Evolutionary conservation across 2,113 vertebrate genomes (phyloP), one percentile per base, ranked within the genome.

Genomic region (Gymnobelideus leadbeateri): DNA sequence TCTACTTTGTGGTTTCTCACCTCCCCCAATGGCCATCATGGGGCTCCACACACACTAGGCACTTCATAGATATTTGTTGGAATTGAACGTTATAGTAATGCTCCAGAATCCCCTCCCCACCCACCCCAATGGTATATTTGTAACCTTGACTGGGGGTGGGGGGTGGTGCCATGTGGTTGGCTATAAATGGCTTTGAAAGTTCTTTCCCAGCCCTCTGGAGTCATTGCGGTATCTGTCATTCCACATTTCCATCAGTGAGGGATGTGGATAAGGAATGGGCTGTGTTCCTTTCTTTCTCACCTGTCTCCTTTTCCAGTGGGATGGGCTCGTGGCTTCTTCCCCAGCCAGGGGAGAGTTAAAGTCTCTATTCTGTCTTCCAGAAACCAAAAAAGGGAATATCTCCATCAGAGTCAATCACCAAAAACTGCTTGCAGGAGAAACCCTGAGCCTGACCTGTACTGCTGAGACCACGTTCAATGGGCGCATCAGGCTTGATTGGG

Each of bases 391-490:
- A 3, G 96, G 95, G 96, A 98, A 98, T 91, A 95, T 98, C 95
- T 92, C 43, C 50, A 68, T 98, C 94, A 98, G 89, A 96, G 98
- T 98, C n/a, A 96, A 55, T 55, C 95, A 97, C 77, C 94, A 14
- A 11, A 99, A 93, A 95, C 68, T 99, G 94, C 89, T 99, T 94
- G 98, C 98, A 1, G 99, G 99, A 91, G 98, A 99, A 61, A 98
- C 98, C 0, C 98, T 99, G 1, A 3, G 24, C 0, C 98, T 99
- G 90, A 98, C 98, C 55, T 99, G 99, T 96, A 97, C 91, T 5
- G 99, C 98, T 31, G 97, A 98, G 91, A 99, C 99, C 90, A 97
- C 97, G n/a, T 97, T 2, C 95, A 99, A 99, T 3, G 99, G 99
- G 91, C 98, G 98, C 94, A 92, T 99, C 11, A 77, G 89, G 26